Percentiles rank a stretch among this genome's conserved stretches.
phyloP scores from a whole-genome alignment of 2,113 vertebrate species.

The Crotophaga sulcirostris region DNA sequence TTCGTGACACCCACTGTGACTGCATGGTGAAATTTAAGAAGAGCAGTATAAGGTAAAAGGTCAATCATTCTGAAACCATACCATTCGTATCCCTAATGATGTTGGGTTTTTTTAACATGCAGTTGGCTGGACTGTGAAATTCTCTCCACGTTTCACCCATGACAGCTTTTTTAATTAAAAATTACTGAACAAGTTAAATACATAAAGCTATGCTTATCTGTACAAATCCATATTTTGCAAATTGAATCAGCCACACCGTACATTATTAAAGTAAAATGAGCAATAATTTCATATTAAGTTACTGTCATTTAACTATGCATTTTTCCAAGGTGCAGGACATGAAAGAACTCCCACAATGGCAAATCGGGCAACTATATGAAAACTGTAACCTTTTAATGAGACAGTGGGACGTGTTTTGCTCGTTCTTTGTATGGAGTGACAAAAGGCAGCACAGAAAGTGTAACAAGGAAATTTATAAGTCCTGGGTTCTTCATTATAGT shows the following conservation, averaged over 20 bases:
- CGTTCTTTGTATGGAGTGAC: rapidly evolving
- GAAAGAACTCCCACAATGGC: not conserved
- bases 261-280: not conserved
- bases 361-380: not conserved
- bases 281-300: not conserved
- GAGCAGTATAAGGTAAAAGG: not conserved
- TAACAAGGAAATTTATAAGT: not conserved
- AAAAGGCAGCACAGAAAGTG: not conserved
- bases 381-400: not conserved
- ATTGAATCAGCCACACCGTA: not conserved
- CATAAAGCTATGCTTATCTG: not conserved
- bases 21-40: not conserved
- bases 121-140: not conserved
- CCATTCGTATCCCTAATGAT: not conserved
- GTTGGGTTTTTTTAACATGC: not conserved
- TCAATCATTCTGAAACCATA: not conserved
- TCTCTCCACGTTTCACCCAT: not conserved
- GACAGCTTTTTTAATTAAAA: not conserved
- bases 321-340: not conserved
- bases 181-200: not conserved
- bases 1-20: not conserved
- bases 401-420: not conserved
- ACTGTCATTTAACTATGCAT: not conserved
- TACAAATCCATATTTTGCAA: not conserved
- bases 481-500: not conserved